Evolutionary conservation across 2,113 vertebrate species (phyloP).

Genomic region (Siniperca knerii): DNA sequence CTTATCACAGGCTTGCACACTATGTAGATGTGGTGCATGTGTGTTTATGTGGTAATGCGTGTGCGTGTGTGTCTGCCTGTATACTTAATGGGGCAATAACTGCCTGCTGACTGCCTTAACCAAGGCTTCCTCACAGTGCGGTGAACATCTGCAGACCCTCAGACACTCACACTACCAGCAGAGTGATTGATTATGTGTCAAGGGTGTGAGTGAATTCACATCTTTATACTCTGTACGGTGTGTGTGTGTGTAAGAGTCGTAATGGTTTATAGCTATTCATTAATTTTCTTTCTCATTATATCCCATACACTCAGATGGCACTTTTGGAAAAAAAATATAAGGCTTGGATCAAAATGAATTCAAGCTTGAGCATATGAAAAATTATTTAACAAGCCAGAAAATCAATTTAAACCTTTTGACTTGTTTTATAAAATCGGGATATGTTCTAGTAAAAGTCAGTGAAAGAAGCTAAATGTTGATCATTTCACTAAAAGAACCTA

Average conservation of each 20-base stretch:
- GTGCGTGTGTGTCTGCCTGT: neutral
- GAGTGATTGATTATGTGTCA: conserved; percentile 61
- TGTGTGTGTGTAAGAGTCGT: conserved; percentile 9
- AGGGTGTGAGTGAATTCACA: conserved; percentile 17
- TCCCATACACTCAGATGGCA: neutral
- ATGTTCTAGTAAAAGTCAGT: neutral
- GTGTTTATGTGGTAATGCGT: neutral
- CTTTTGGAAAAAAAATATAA: neutral
- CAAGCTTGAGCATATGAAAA: neutral
- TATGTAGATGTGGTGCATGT: neutral
- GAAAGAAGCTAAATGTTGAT: neutral
- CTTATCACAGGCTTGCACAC: conserved; percentile 12
- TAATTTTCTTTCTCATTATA: neutral
- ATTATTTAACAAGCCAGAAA: neutral
- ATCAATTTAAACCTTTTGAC: neutral
- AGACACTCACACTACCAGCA: conserved; percentile 36
- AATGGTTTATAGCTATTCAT: neutral
- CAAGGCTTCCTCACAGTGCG: conserved; percentile 35
- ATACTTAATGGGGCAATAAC: conserved; percentile 49
- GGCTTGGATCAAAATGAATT: neutral
- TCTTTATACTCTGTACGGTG: conserved; percentile 6
- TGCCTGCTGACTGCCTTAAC: conserved; percentile 52
- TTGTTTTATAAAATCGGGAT: neutral
- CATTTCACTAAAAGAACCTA: neutral
- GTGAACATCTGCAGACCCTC: conserved; percentile 57